Evolutionary conservation across 2,797 vertebrate genomes (phyloP).

Genomic region (Pseudochirops corinnae): DNA sequence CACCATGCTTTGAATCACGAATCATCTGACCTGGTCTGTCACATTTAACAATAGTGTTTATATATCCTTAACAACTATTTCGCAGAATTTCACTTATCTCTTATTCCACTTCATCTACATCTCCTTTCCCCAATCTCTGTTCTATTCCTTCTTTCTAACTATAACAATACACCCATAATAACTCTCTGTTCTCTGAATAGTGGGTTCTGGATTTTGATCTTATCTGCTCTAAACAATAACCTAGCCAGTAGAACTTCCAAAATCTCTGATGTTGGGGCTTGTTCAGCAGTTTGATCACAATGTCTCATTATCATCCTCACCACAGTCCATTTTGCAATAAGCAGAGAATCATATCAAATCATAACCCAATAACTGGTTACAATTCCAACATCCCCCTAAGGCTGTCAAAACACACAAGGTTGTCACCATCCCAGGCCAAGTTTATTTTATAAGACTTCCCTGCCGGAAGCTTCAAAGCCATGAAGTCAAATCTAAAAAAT

Average conservation of each 20-base stretch:
- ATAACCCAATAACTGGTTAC: background rate
- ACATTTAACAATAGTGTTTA: background rate
- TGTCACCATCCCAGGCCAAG: background rate
- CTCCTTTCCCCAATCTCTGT: background rate
- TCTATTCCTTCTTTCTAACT: background rate
- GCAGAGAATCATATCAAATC: background rate
- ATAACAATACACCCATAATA: background rate
- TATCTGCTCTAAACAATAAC: slow-evolving; percentile 11
- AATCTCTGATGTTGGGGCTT: background rate
- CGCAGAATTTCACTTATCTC: background rate
- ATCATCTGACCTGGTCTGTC: background rate
- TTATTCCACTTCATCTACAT: background rate
- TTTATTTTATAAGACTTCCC: background rate
- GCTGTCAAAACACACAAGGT: background rate
- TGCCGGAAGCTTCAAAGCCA: background rate
- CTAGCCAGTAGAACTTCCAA: background rate
- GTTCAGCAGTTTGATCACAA: background rate
- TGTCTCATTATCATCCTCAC: background rate
- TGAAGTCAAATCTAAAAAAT: background rate
- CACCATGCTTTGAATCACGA: background rate
- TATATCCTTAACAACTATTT: background rate
- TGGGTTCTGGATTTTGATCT: background rate
- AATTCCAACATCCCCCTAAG: background rate
- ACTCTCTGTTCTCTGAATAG: background rate
- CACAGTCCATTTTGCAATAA: background rate